Conservation (phyloP, 2,888 invertebrate species). For the Thecocarcelia acutangulata region DNA sequence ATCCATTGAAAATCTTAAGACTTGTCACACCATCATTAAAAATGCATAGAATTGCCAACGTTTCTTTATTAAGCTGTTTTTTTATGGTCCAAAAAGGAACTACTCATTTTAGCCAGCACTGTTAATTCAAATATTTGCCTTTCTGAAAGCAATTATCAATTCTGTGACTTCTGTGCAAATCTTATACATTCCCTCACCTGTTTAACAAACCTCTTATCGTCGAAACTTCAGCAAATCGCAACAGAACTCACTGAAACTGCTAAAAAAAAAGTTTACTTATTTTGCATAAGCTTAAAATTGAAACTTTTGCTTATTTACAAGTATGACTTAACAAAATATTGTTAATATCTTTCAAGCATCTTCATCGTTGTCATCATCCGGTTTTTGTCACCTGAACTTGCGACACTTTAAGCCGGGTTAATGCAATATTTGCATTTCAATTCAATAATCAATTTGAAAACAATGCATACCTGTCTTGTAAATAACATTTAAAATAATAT, state of each 20-base stretch:
- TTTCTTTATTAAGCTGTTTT: too few relatives aligned
- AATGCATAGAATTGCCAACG: too few relatives aligned
- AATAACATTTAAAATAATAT: too few relatives aligned
- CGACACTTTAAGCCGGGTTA: slow-evolving; percentile 32
- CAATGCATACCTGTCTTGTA: neutral
- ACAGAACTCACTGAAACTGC: slow-evolving; percentile 22
- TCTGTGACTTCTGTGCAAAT: slow-evolving; percentile 63
- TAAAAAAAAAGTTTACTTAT: slow-evolving; percentile 33
- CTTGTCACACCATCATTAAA: too few relatives aligned
- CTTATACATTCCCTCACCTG: neutral
- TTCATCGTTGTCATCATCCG: slow-evolving; percentile 16
- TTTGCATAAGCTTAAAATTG: slow-evolving; percentile 20
- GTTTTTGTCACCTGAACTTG: slow-evolving; percentile 36
- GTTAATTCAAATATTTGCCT: slow-evolving; percentile 5
- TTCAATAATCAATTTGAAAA: slow-evolving; percentile 57
- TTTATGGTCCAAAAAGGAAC: too few relatives aligned
- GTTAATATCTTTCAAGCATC: slow-evolving; percentile 4
- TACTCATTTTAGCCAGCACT: too few relatives aligned
- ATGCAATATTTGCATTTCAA: slow-evolving; percentile 64
- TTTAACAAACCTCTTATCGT: neutral
- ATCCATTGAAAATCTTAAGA: too few relatives aligned
- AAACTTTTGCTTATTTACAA: slow-evolving; percentile 13
- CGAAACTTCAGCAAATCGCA: slow-evolving; percentile 8
- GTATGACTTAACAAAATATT: slow-evolving; percentile 29
- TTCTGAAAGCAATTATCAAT: slow-evolving; percentile 59